Conservation (phyloP, 2,113 vertebrate genomes). For the Brachyistius frenatus region DNA sequence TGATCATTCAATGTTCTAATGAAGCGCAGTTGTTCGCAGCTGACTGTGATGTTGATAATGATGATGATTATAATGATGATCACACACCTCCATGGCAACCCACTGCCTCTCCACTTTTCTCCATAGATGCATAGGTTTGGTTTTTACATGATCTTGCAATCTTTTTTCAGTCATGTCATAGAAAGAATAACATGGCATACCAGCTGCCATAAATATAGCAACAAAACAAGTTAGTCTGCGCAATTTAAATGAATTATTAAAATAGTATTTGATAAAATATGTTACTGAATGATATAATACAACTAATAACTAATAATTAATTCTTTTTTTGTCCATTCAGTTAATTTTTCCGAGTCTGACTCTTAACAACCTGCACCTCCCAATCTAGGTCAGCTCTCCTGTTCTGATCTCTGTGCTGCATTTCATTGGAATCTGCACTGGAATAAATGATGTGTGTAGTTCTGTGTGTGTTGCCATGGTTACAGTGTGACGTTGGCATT, state of each 20-base stretch:
- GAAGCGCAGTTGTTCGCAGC: too few relatives aligned
- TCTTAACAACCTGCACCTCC: constrained; percentile 43
- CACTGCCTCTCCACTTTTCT: too few relatives aligned
- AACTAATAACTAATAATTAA: neutral
- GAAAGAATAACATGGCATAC: too few relatives aligned
- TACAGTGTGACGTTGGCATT: constrained; percentile 53
- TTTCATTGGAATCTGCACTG: constrained; percentile 50
- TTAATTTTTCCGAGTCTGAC: constrained; percentile 11
- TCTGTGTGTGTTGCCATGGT: constrained; percentile 68
- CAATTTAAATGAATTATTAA: neutral
- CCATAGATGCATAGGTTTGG: too few relatives aligned
- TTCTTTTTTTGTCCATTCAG: neutral
- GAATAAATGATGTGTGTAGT: constrained; percentile 62
- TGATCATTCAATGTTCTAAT: too few relatives aligned
- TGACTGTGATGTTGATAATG: too few relatives aligned
- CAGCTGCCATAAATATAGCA: too few relatives aligned
- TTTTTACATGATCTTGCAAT: too few relatives aligned
- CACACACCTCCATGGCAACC: too few relatives aligned
- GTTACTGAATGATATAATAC: neutral
- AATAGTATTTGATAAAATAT: neutral
- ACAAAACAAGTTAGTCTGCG: too few relatives aligned
- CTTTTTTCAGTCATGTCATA: too few relatives aligned
- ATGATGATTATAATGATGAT: too few relatives aligned
- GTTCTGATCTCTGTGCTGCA: constrained; percentile 66
- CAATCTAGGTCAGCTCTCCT: constrained; percentile 73